Evolutionary conservation across 2,797 vertebrate genomes (phyloP).

Genomic region (Eulemur mongoz): DNA sequence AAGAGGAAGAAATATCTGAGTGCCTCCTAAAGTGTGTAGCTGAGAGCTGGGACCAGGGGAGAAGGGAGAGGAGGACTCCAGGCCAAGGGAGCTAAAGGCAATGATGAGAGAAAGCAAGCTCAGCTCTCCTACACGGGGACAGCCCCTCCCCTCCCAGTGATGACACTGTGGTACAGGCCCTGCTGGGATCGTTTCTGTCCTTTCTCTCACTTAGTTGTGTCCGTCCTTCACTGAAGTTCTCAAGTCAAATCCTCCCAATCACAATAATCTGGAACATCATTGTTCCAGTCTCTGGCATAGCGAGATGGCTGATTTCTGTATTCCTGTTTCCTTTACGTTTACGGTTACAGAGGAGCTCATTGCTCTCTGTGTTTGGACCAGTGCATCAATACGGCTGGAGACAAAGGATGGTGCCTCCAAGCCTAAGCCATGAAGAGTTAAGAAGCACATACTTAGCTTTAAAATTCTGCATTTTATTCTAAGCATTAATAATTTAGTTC

Average conservation of each 20-base stretch:
- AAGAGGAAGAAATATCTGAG: background rate
- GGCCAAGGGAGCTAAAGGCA: background rate
- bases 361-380: background rate
- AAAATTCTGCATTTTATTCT: too few relatives aligned
- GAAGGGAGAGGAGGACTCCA: background rate
- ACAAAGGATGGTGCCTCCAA: accelerated
- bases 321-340: accelerated
- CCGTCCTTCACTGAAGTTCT: accelerated
- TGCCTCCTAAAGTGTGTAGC: background rate
- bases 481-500: background rate
- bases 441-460: background rate
- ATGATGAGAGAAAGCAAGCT: too few relatives aligned
- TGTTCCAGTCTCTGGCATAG: background rate
- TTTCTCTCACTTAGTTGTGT: too few relatives aligned
- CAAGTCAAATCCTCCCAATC: background rate
- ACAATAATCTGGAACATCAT: background rate
- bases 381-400: background rate
- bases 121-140: background rate
- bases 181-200: background rate
- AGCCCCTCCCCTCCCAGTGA: too few relatives aligned
- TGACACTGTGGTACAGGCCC: background rate
- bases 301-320: accelerated
- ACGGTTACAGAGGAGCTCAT: accelerated
- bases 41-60: too few relatives aligned
- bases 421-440: background rate